phyloP scores from a whole-genome alignment of 2,888 invertebrate species.

The Metopia argyrocephala region DNA sequence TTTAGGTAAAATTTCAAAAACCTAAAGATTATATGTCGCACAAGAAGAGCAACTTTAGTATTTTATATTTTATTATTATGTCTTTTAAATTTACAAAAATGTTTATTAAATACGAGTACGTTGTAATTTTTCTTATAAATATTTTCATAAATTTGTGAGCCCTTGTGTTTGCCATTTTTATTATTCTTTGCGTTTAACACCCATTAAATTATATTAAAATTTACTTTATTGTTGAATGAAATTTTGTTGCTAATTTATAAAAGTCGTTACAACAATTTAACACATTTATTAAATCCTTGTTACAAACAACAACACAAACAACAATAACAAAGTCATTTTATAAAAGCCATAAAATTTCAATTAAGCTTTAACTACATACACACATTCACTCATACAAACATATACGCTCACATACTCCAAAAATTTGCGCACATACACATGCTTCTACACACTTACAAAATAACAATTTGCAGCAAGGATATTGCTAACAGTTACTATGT shows the following conservation, averaged over 20 bases:
- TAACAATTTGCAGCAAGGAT: conserved; percentile 19
- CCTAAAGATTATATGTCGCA: too few species aligned
- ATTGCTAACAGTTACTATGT: conserved; percentile 7
- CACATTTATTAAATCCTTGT: conserved; percentile 60
- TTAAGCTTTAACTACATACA: conserved; percentile 52
- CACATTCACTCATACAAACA: background rate
- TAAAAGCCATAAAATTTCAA: conserved; percentile 63
- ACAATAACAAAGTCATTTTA: conserved; percentile 51
- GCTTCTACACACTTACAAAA: conserved; percentile 6
- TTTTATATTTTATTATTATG: too few species aligned
- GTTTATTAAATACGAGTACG: too few species aligned
- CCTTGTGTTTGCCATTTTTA: background rate
- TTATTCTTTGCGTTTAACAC: conserved; percentile 16
- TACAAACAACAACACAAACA: conserved; percentile 10
- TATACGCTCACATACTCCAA: background rate
- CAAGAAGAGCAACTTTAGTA: too few species aligned
- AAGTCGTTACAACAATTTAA: conserved; percentile 60
- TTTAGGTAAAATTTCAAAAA: too few species aligned
- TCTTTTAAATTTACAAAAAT: too few species aligned
- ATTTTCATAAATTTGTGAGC: too few species aligned
- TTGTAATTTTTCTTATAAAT: too few species aligned
- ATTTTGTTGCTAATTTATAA: conserved; percentile 59
- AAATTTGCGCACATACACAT: conserved; percentile 22
- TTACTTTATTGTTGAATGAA: conserved; percentile 30
- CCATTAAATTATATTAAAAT: conserved; percentile 22